A percentile compares a stretch with the other conserved stretches of the same genome.
Evolutionary conservation across 1,140 invertebrate genomes (phyloP).

Genomic region (Eumeta japonica): DNA sequence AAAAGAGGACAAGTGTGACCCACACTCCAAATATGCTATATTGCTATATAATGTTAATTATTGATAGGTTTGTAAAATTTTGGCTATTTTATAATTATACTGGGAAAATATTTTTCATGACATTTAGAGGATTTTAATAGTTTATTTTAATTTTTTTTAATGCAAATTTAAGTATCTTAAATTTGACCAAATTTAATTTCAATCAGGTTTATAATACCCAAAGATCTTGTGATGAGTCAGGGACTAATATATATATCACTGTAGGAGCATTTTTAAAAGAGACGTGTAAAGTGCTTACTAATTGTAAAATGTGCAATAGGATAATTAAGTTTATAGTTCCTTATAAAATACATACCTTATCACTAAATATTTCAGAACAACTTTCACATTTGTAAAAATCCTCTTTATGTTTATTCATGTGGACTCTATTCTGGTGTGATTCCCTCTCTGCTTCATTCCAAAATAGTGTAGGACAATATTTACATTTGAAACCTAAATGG

Average conservation of each 20-base stretch:
- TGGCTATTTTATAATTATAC: too few relatives aligned
- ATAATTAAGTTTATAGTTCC: background rate
- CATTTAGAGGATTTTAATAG: too few relatives aligned
- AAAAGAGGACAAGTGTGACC: too few relatives aligned
- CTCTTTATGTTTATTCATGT: conserved; percentile 36
- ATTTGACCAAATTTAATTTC: conserved; percentile 1
- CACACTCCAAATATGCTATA: too few relatives aligned
- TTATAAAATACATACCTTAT: conserved; percentile 34
- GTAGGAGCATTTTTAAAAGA: background rate
- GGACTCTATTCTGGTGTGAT: conserved; percentile 35
- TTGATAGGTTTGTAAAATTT: too few relatives aligned
- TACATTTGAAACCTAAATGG: conserved; percentile 50
- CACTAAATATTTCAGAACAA: conserved; percentile 43
- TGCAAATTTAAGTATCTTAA: background rate
- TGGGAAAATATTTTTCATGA: too few relatives aligned
- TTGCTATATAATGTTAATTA: too few relatives aligned
- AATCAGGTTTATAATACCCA: too few relatives aligned
- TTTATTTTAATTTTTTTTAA: too few relatives aligned
- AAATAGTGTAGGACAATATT: conserved; percentile 45
- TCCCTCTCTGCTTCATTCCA: conserved; percentile 53
- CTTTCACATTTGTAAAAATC: conserved; percentile 44
- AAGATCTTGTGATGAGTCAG: background rate
- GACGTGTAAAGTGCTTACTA: background rate
- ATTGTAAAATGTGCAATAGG: background rate
- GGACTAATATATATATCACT: background rate